Evolutionary conservation across 2,888 invertebrate genomes (phyloP).

Genomic region (Drosophila prolongata): DNA sequence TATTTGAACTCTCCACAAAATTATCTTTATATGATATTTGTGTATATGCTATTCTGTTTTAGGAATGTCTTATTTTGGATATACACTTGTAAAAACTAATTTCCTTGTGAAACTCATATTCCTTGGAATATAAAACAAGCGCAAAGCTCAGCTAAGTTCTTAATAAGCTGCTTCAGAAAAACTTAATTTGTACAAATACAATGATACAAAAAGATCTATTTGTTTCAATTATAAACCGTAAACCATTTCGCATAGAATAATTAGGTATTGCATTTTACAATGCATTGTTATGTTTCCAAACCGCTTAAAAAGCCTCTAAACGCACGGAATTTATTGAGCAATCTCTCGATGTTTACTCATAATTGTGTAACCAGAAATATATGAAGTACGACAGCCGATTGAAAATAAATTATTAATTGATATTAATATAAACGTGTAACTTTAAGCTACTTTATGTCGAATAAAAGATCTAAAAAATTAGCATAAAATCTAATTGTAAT

Average conservation of each 20-base stretch:
- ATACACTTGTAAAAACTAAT: background rate
- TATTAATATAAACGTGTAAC: slow-evolving; percentile 25
- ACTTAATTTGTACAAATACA: background rate
- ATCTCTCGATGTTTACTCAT: background rate
- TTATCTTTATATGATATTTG: too few species aligned
- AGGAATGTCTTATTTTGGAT: background rate
- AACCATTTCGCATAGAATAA: background rate
- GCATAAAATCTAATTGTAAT: background rate
- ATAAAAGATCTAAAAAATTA: slow-evolving; percentile 16
- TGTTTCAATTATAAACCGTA: background rate
- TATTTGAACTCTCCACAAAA: background rate
- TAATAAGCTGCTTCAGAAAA: background rate
- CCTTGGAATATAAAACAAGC: background rate
- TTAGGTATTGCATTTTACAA: slow-evolving; percentile 8
- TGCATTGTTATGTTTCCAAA: slow-evolving; percentile 29
- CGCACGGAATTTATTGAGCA: background rate
- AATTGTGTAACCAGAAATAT: background rate
- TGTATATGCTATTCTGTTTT: background rate
- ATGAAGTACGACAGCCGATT: background rate
- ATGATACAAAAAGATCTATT: background rate
- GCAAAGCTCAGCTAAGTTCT: background rate
- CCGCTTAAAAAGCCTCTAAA: slow-evolving; percentile 9
- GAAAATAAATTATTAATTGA: background rate
- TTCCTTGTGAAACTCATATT: background rate
- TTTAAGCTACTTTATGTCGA: slow-evolving; percentile 13